Evolutionary conservation across 2,888 invertebrate species (phyloP), one percentile per base, ranked within the genome.

Genomic region (Lottia scabra): DNA sequence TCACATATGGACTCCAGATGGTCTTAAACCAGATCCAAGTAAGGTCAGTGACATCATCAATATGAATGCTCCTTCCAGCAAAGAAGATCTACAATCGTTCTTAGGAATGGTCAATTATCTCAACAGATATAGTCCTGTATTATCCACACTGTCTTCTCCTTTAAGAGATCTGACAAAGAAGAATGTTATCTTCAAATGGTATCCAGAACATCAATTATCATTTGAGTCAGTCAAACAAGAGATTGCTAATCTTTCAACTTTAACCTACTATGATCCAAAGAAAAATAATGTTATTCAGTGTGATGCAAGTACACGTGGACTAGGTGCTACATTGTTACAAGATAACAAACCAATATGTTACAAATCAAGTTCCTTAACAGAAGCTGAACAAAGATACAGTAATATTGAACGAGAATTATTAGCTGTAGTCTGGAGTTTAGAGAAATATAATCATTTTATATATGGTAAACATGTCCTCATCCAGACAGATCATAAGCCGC

Each of bases 281-380:
- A 46, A 69, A 62, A 38, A 44, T 44, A 56, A 2, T 62, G 27
- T 70, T 27, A 66, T 78, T 2, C 70, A 76, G 56, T 71, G 73
- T 68, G 78, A 81, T 68, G 71, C 74, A 3, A 72, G 70, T 0
- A 19, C 72, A 44, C 38, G 30, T 19, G 78, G 81, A 12, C 27
- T 78, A 10, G 79, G 78, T 12, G 74, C 77, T 23, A 73, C 75
- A 15, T 38, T 81, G 1, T 38, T 81, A 43, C 81, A 80, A 64
- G 76, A 76, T n/a, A 73, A 72, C 26, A 71, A 78, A 48, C 78
- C 79, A n/a, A 65, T 80, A 26, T 73, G 68, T 4, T 80, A 80
- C 68, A 78, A 80, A 19, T 73, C 73, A 8, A 65, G 77, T 46
- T 38, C 80, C n/a, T 45, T 82, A 4, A 78, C 75, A 12, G 43